Percentiles rank a stretch among this genome's conserved stretches.
These are phyloP conservation scores for Melinopterus prodromus DNA, from an alignment of 2,888 invertebrate genomes.

Conservation along the genomic window DNA sequence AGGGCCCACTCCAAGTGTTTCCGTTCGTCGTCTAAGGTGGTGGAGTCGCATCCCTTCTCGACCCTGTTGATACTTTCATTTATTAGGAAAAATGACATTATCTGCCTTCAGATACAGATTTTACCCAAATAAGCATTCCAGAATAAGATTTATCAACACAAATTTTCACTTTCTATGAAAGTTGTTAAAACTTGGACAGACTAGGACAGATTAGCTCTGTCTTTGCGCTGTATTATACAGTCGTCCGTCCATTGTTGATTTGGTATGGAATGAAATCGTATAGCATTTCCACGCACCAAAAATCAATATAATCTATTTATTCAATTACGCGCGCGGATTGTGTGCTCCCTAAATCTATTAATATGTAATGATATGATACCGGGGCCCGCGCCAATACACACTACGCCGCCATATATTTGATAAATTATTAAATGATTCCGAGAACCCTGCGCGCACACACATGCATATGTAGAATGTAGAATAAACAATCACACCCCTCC, in stretches of 20 bases:
- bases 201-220: too few relatives aligned
- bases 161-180: too few relatives aligned
- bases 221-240: background rate
- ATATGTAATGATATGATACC: conserved; percentile 20
- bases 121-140: too few relatives aligned
- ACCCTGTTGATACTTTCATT: too few relatives aligned
- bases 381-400: conserved; percentile 12
- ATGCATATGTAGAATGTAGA: conserved; percentile 9
- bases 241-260: background rate
- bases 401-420: conserved; percentile 11
- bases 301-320: conserved; percentile 21
- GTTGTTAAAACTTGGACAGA: too few relatives aligned
- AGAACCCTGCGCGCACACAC: conserved; percentile 10
- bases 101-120: too few relatives aligned
- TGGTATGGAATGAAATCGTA: background rate
- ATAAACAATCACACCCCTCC: conserved; percentile 15
- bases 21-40: too few relatives aligned
- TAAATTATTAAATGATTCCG: conserved; percentile 17
- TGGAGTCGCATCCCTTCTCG: too few relatives aligned
- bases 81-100: too few relatives aligned
- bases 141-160: too few relatives aligned
- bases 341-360: conserved; percentile 23
- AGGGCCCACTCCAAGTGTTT: too few relatives aligned
- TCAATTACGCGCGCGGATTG: conserved; percentile 14
- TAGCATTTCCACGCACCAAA: background rate